Evolutionary conservation across 2,113 vertebrate genomes (phyloP).

Genomic region (Rhabdornis inornatus): DNA sequence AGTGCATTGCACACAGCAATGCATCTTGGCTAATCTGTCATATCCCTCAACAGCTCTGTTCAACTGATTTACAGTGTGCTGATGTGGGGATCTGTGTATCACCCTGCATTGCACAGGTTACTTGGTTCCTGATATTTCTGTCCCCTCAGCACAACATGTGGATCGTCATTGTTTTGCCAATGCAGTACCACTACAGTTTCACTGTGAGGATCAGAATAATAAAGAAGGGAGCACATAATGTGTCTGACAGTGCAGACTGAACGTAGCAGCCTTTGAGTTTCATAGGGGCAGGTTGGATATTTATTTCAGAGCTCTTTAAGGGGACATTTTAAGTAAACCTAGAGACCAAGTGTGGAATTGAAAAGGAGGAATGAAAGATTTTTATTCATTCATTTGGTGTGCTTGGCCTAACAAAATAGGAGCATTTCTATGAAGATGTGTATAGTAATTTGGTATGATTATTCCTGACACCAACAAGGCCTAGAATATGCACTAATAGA

Average conservation of each 20-base stretch:
- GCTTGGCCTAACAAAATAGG: not conserved
- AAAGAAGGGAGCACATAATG: not conserved
- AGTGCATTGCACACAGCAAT: rapidly evolving
- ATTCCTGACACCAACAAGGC: not conserved
- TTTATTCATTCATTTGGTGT: not conserved
- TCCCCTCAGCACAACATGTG: not conserved
- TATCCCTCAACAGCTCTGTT: not conserved
- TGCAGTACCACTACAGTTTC: not conserved
- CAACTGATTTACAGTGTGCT: not conserved
- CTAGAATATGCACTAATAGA: not conserved
- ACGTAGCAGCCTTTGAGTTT: not conserved
- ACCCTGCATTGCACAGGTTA: not conserved
- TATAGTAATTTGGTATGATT: not conserved
- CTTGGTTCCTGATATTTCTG: not conserved
- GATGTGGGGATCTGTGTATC: not conserved
- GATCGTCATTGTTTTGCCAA: not conserved
- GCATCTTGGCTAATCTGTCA: not conserved
- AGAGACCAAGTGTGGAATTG: not conserved
- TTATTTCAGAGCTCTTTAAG: not conserved
- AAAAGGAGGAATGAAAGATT: not conserved
- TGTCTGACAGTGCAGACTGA: not conserved
- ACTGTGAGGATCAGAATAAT: not conserved
- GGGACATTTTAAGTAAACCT: not conserved
- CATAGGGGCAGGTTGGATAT: not conserved
- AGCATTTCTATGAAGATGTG: not conserved